Evolutionary conservation across 2,797 vertebrate genomes (phyloP).

Genomic region (Microchirus variegatus): DNA sequence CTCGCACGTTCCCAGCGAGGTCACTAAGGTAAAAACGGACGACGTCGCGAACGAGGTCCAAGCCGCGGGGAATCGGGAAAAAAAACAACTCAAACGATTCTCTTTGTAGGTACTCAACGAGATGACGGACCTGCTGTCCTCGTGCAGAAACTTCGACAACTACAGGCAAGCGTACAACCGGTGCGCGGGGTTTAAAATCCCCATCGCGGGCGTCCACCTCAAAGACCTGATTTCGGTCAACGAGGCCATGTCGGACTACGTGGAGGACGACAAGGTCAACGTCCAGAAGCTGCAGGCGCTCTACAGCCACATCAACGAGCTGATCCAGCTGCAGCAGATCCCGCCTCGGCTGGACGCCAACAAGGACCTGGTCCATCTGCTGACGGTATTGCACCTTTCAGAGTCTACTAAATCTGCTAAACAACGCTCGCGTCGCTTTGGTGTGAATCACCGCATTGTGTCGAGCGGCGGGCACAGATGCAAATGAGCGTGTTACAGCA

Average conservation of each 20-base stretch:
- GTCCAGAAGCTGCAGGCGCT: slow-evolving; percentile 92
- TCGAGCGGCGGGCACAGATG: slow-evolving; percentile 48
- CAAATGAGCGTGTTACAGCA: slow-evolving; percentile 64
- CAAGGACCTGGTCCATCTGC: slow-evolving; percentile 94
- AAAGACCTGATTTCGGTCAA: slow-evolving; percentile 95
- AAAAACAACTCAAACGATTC: too few species aligned
- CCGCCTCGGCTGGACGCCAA: slow-evolving; percentile 91
- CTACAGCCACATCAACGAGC: slow-evolving; percentile 92
- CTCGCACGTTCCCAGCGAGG: slow-evolving; percentile 89
- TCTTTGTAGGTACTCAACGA: slow-evolving; percentile 95
- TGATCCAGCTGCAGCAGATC: slow-evolving; percentile 92
- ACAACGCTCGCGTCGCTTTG: slow-evolving; percentile 14
- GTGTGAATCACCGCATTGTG: slow-evolving; percentile 48
- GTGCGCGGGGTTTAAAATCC: slow-evolving; percentile 92
- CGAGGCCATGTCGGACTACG: slow-evolving; percentile 92
- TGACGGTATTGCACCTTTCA: slow-evolving; percentile 81
- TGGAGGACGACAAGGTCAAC: slow-evolving; percentile 92
- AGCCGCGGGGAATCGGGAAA: too few species aligned
- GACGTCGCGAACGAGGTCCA: too few species aligned
- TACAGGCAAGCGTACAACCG: slow-evolving; percentile 90
- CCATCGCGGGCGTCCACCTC: slow-evolving; percentile 94
- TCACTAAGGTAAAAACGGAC: slow-evolving; percentile 88
- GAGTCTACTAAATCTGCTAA: slow-evolving; percentile 7
- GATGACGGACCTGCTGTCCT: slow-evolving; percentile 96
- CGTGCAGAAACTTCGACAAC: slow-evolving; percentile 93